Base-by-base conservation (phyloP, 2,113 vertebrate genomes). In the Vidua macroura region DNA sequence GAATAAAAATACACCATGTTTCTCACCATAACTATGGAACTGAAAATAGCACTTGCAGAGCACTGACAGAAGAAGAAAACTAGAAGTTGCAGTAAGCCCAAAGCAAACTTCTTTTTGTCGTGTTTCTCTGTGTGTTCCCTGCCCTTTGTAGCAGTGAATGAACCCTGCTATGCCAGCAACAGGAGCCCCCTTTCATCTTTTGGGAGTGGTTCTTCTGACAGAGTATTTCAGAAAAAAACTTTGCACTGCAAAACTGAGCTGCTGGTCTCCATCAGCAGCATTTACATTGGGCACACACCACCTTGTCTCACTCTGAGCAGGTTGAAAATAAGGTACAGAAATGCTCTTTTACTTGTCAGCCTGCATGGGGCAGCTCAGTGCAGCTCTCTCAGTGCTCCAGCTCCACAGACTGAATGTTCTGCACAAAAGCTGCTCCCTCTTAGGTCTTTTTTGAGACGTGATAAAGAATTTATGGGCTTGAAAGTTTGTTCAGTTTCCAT, bases 21-120 rank as follows among this genome's bases (percentile, higher is more conserved):
- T 95, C 88, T 96, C 95, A 94, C 86, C 88, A 95, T 74, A 94
- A 88, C 67, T 43, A 69, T 92, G 83, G 92, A 95, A 79, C 60
- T 83, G 79, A 96, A 97, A 92, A 94, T 58, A 95, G 70, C 66
- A 15, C 55, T 92, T 33, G 39, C 72, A 81, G 90, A 70, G 58
- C 15, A 80, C 8, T 20, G 35, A 64, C 52, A 46, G 75, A 62
- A 62, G 74, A 69, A 56, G 53, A 73, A 68, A 94, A 79, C 37
- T 46, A 8, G 21, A 83, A 85, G 62, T 25, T 88, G 58, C 70
- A 55, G 41, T 22, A 16, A 92, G 41, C 46, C n/a, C 88, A 35
- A 62, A 88, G 18, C 31, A 83, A 17, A 7, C 31, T 46, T 51
- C 23, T 79, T 73, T 63, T 51, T 67, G 31, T 63, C 1, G 0